Percentiles rank a stretch among this genome's conserved stretches.
phyloP scores from a whole-genome alignment of 2,888 invertebrate species.

The Andrena bicolor region DNA sequence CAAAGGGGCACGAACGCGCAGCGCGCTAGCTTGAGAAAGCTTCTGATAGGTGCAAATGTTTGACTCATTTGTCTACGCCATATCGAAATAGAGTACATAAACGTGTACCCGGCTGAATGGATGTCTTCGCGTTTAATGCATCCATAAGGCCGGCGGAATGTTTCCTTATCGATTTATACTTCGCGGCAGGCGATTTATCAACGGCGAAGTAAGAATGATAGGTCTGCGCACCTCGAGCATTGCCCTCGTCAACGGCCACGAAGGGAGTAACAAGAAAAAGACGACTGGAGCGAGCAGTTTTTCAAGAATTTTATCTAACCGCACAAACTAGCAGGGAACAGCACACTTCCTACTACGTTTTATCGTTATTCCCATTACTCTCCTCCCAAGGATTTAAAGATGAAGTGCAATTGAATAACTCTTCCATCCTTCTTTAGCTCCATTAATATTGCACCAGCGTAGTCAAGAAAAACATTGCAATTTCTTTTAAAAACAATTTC shows the following conservation, averaged over 20 bases:
- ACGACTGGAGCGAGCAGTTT: neutral
- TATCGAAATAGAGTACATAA: conserved; percentile 39
- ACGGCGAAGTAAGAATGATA: conserved; percentile 29
- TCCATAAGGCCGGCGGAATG: conserved; percentile 30
- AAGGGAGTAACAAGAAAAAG: conserved; percentile 16
- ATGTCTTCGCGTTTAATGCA: conserved; percentile 42
- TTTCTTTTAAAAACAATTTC: too few relatives aligned
- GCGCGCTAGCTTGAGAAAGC: neutral
- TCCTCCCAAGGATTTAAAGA: too few relatives aligned
- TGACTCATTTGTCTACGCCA: conserved; percentile 29
- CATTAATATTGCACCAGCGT: too few relatives aligned
- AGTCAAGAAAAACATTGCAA: too few relatives aligned
- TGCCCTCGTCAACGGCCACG: conserved; percentile 23
- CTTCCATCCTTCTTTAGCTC: too few relatives aligned
- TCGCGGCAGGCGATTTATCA: conserved; percentile 26
- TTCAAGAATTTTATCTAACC: neutral
- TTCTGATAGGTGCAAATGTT: conserved; percentile 13
- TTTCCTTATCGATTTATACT: conserved; percentile 40
- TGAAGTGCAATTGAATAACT: too few relatives aligned
- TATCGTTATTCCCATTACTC: too few relatives aligned
- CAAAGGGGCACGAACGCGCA: too few relatives aligned
- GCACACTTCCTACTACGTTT: too few relatives aligned
- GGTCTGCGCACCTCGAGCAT: conserved; percentile 7
- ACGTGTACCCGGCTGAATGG: conserved; percentile 27
- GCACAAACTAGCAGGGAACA: too few relatives aligned